These are phyloP conservation scores for Spheniscus humboldti DNA, from an alignment of 2,797 vertebrate genomes.

Conservation along the genomic window DNA sequence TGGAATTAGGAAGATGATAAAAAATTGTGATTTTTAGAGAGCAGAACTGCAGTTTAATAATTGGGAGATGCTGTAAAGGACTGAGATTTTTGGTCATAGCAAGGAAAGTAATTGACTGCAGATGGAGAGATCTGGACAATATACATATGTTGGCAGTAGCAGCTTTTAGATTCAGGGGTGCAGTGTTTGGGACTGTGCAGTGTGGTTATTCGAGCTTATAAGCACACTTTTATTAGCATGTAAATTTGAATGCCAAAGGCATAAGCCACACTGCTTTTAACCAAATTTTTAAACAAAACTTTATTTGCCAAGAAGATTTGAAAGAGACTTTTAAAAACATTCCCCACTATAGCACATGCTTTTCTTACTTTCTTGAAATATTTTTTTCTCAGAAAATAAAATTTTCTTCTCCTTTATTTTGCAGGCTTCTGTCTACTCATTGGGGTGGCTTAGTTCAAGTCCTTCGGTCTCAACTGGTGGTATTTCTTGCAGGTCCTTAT, in stretches of 20 bases:
- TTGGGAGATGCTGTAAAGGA: slow-evolving; percentile 48
- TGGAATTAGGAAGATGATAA: background rate
- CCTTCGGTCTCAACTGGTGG: background rate
- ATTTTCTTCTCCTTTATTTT: background rate
- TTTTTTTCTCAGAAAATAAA: background rate
- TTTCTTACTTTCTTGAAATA: slow-evolving; percentile 20
- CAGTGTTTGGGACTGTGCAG: slow-evolving; percentile 25
- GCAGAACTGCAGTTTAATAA: slow-evolving; percentile 10
- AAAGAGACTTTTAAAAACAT: slow-evolving; percentile 28
- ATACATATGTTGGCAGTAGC: slow-evolving; percentile 55
- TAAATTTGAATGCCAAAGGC: slow-evolving; percentile 56
- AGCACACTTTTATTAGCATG: slow-evolving; percentile 51
- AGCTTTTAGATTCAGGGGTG: slow-evolving; percentile 23
- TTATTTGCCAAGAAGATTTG: slow-evolving; percentile 44
- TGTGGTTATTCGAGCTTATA: slow-evolving; percentile 51
- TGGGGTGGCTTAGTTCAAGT: background rate
- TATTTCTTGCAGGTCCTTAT: background rate
- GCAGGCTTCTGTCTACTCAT: background rate
- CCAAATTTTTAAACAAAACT: slow-evolving; percentile 35
- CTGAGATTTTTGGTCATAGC: slow-evolving; percentile 59
- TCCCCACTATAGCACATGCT: background rate
- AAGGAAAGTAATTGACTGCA: slow-evolving; percentile 68
- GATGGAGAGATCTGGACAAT: slow-evolving; percentile 55
- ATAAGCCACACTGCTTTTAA: slow-evolving; percentile 38
- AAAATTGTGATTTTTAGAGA: background rate